Base-by-base conservation (phyloP, 2,888 invertebrate genomes). In the Heliconius ismenius region DNA sequence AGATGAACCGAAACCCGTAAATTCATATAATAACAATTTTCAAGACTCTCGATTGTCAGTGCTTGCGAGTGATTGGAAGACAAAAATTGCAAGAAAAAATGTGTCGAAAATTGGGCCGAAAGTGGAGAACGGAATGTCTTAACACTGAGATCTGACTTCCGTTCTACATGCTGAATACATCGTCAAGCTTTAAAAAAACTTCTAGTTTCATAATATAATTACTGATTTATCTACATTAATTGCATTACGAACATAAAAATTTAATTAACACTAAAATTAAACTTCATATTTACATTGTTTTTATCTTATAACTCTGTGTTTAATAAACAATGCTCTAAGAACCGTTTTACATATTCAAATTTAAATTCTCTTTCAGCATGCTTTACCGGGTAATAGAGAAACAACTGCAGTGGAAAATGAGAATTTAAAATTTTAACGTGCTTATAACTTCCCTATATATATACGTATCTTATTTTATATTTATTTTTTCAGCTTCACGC, bases 371-470 rank as follows among this genome's bases (percentile, higher is more conserved):
- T 54, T 73, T 28, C 63, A 43, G 70, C 43, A 39, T 69, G 64
- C 68, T 64, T 72, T 73, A 72, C 72, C 68, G 70, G 64, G 76
- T 76, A 78, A 78, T 75, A 79, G 73, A 74, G 74, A 65, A 74
- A 67, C 67, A 79, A 79, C 76, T 76, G 79, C 74, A 74, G 79
- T 63, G 79, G 79, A 79, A 79, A 79, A 79, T 79, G 76, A 76
- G 76, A 76, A 78, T 76, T 72, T 76, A 67, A 76, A 76, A 73
- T 79, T 73, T 73, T 68, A 74, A 76, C 79, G 58, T 28, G 70
- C 49, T 78, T 67, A 63, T 78, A 79, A 76, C 68, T 74, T 74
- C 70, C 62, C 43, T 69, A 7, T 26, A 26, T 60, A n/a, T 60
- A 24, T 60, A 11, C 3, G n/a, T 74, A 62, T 10, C 18, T 58